phyloP scores from a whole-genome alignment of 2,888 invertebrate species.

The Helicoverpa assulta region DNA sequence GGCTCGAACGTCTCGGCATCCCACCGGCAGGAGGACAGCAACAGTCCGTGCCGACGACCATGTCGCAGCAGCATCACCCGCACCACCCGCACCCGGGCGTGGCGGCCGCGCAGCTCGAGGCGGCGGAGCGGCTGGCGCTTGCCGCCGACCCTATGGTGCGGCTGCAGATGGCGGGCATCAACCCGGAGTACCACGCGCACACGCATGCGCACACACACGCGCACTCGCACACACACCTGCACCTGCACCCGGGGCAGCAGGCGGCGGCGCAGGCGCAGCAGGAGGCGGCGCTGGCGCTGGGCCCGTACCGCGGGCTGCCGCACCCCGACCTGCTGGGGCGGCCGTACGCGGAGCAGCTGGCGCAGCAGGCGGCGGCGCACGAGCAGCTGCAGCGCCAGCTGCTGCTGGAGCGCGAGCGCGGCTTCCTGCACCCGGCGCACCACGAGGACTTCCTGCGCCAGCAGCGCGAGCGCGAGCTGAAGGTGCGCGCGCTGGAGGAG shows the following conservation, averaged over 20 bases:
- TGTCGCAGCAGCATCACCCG: slow-evolving; percentile 90
- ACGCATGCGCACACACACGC: slow-evolving; percentile 97
- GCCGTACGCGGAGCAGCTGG: slow-evolving; percentile 95
- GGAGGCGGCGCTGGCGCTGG: slow-evolving; percentile 90
- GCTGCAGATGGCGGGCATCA: slow-evolving; percentile 97
- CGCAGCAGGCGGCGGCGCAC: slow-evolving; percentile 94
- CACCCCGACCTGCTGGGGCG: slow-evolving; percentile 95
- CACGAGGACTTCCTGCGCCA: slow-evolving; percentile 91
- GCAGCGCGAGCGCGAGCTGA: slow-evolving; percentile 96
- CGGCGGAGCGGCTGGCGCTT: slow-evolving; percentile 94
- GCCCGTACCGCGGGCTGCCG: slow-evolving; percentile 92
- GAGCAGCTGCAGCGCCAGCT: slow-evolving; percentile 96
- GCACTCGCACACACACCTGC: slow-evolving; percentile 96
- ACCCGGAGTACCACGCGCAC: slow-evolving; percentile 97
- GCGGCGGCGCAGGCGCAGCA: slow-evolving; percentile 91
- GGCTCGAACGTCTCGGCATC: slow-evolving; percentile 95
- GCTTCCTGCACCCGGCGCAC: slow-evolving; percentile 90
- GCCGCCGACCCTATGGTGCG: slow-evolving; percentile 98
- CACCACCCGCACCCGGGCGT: slow-evolving; percentile 89
- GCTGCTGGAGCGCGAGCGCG: slow-evolving; percentile 94
- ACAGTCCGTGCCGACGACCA: slow-evolving; percentile 82
- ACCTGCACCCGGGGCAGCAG: slow-evolving; percentile 94
- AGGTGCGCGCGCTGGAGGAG: slow-evolving; percentile 96
- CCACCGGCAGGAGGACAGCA: slow-evolving; percentile 89
- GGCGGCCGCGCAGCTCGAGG: slow-evolving; percentile 92